phyloP scores from a whole-genome alignment of 2,797 vertebrate species.

The Menidia menidia region DNA sequence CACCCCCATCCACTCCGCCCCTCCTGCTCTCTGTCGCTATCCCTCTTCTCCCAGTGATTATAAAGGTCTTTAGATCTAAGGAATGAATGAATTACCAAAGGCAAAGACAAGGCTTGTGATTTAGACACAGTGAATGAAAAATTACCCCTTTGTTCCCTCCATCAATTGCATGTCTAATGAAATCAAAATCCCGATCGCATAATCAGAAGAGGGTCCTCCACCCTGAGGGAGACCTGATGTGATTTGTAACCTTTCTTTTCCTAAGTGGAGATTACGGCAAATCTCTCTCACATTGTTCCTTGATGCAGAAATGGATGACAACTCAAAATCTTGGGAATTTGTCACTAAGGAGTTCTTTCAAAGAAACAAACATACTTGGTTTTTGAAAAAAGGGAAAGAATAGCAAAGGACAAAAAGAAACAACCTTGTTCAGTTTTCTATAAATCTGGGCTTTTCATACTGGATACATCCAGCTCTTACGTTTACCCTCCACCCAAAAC shows the following conservation, averaged over 20 bases:
- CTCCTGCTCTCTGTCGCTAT: conserved; percentile 63
- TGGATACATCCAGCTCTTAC: conserved; percentile 27
- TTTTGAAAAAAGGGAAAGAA: neutral
- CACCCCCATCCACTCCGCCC: conserved; percentile 56
- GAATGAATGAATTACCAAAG: conserved; percentile 86
- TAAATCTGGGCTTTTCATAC: conserved; percentile 53
- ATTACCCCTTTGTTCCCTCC: conserved; percentile 89
- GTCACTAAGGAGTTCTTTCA: conserved; percentile 38
- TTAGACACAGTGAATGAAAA: conserved; percentile 86
- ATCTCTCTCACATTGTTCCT: conserved; percentile 78
- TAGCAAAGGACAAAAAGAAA: conserved; percentile 9
- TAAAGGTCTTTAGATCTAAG: conserved; percentile 84
- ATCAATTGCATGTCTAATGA: conserved; percentile 91
- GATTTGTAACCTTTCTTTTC: conserved; percentile 86
- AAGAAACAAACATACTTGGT: conserved; percentile 25
- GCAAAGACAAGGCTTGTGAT: conserved; percentile 86
- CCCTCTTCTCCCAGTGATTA: conserved; percentile 80
- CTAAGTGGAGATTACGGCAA: conserved; percentile 83
- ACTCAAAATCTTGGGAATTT: conserved; percentile 45
- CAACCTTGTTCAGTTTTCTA: conserved; percentile 20
- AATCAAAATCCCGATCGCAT: conserved; percentile 88
- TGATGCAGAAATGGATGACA: conserved; percentile 56
- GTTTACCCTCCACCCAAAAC: conserved; percentile 51
- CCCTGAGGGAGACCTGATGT: conserved; percentile 80
- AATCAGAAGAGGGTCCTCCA: conserved; percentile 87